Evolutionary conservation across 2,113 vertebrate genomes (phyloP).

Genomic region (Catharus fuscescens): DNA sequence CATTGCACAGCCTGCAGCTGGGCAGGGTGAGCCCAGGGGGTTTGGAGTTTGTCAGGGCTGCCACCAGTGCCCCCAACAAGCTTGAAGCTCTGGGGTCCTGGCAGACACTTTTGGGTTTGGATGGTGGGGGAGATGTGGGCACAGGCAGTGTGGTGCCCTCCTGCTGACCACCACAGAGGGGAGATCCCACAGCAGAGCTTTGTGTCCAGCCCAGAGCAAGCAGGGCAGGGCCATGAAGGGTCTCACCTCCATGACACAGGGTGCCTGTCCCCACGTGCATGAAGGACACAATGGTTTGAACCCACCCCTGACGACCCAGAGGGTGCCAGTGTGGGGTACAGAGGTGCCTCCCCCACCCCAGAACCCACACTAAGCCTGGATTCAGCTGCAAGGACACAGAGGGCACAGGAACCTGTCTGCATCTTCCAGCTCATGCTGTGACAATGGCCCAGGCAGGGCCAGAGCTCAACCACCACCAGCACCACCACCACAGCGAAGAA

Average conservation of each 20-base stretch:
- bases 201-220: background rate
- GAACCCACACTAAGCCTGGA: background rate
- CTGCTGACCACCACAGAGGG: background rate
- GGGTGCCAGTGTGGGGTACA: background rate
- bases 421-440: background rate
- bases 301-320: background rate
- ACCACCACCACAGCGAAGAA: fast-evolving
- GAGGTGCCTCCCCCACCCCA: background rate
- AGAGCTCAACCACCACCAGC: fast-evolving
- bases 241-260: fast-evolving
- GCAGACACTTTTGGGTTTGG: background rate
- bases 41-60: background rate
- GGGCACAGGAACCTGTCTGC: background rate
- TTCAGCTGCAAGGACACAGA: background rate
- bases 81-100: background rate
- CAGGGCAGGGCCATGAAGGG: background rate
- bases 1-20: background rate
- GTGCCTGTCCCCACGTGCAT: fast-evolving
- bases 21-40: background rate
- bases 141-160: background rate
- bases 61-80: background rate
- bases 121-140: no score
- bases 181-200: background rate
- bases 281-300: fast-evolving
- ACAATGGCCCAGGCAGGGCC: no score